Conservation (phyloP, 2,888 invertebrate genomes). For the Mesopsocus fuscifrons region DNA sequence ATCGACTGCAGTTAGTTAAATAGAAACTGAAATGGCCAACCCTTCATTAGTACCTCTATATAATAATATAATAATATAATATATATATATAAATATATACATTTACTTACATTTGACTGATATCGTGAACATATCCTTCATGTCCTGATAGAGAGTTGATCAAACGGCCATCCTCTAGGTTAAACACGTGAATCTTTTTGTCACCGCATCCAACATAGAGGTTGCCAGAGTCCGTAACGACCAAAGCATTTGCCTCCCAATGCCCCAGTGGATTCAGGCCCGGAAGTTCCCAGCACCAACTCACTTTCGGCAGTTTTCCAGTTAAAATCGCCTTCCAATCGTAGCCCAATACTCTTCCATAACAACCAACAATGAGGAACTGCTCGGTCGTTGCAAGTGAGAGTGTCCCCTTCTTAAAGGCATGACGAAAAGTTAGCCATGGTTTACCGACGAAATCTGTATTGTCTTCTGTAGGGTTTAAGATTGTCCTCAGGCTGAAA, state of each 20-base stretch:
- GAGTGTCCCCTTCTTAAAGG: constrained; percentile 43
- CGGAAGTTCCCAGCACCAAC: neutral
- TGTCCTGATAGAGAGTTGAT: constrained; percentile 48
- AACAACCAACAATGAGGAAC: constrained; percentile 52
- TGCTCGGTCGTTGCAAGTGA: constrained; percentile 43
- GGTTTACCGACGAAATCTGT: constrained; percentile 38
- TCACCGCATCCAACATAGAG: constrained; percentile 75
- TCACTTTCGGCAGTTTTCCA: constrained; percentile 24
- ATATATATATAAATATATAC: too few species aligned
- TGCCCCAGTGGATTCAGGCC: constrained; percentile 44
- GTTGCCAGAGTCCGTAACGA: constrained; percentile 36
- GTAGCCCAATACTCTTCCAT: constrained; percentile 57
- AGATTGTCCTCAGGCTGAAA: constrained; percentile 38
- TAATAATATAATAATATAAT: too few species aligned
- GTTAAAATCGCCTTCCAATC: constrained; percentile 49
- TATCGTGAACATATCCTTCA: constrained; percentile 59
- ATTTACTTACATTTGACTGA: constrained; percentile 40
- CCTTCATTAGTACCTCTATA: too few species aligned
- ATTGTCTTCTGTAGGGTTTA: constrained; percentile 36
- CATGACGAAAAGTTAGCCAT: constrained; percentile 29
- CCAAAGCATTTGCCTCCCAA: constrained; percentile 61
- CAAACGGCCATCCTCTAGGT: constrained; percentile 53
- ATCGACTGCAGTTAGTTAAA: too few species aligned
- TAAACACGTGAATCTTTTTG: constrained; percentile 55
- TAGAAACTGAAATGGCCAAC: too few species aligned